These are phyloP conservation scores for Platycheirus rosarum DNA, from an alignment of 2,888 invertebrate genomes.

Conservation along the genomic window DNA sequence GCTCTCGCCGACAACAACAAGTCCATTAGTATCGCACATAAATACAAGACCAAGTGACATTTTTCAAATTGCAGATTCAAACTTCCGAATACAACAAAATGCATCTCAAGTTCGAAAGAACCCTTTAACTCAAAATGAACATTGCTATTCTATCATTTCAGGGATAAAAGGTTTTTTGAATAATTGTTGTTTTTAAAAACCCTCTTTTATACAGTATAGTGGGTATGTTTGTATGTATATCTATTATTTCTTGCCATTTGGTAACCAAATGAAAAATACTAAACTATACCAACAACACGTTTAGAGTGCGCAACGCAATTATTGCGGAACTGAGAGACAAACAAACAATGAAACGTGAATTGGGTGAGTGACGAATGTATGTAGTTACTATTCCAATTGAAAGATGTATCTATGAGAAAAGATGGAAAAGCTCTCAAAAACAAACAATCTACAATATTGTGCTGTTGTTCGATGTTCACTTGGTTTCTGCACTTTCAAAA, in stretches of 20 bases:
- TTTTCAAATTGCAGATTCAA: too few relatives aligned
- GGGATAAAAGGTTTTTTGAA: too few relatives aligned
- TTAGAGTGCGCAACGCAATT: constrained; percentile 68
- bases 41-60: too few relatives aligned
- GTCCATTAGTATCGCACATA: too few relatives aligned
- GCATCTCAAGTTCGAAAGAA: too few relatives aligned
- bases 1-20: constrained; percentile 36
- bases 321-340: constrained; percentile 65
- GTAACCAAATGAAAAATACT: constrained; percentile 49
- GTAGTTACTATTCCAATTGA: constrained; percentile 4
- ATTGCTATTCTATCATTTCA: too few relatives aligned
- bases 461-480: neutral
- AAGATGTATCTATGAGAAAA: constrained; percentile 28
- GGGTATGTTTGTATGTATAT: too few relatives aligned
- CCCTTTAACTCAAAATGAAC: too few relatives aligned
- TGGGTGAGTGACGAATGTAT: constrained; percentile 46
- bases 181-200: too few relatives aligned
- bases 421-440: constrained; percentile 15
- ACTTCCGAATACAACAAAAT: too few relatives aligned
- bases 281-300: constrained; percentile 38
- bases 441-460: constrained; percentile 19
- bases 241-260: constrained; percentile 41
- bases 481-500: neutral
- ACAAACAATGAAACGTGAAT: constrained; percentile 65
- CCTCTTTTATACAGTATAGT: too few relatives aligned